A percentile compares a stretch with the other conserved stretches of the same genome.
These are phyloP conservation scores for Archips xylosteana DNA, from an alignment of 2,888 invertebrate species.

Conservation along the genomic window DNA sequence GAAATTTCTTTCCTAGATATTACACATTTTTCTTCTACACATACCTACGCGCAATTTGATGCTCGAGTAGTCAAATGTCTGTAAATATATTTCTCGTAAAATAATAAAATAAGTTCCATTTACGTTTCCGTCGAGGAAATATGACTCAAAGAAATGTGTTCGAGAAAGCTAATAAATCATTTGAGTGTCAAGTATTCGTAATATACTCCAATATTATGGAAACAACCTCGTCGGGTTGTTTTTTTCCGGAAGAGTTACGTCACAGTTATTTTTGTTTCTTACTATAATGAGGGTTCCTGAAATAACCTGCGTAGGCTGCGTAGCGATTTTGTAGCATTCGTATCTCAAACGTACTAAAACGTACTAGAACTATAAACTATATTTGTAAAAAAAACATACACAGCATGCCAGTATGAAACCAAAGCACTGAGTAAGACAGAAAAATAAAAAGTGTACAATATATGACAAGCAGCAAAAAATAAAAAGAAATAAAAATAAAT, in stretches of 20 bases:
- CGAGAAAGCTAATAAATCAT: constrained; percentile 41
- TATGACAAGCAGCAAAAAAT: no score
- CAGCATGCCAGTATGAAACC: no score
- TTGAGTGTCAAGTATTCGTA: constrained; percentile 40
- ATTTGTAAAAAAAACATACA: no score
- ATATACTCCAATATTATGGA: constrained; percentile 37
- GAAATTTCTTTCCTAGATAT: constrained; percentile 6
- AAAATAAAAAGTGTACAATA: no score
- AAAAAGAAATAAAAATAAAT: no score
- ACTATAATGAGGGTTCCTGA: not conserved
- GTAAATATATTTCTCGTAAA: constrained; percentile 32
- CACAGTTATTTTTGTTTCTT: not conserved
- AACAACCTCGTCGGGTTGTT: constrained; percentile 20
- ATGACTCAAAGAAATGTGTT: constrained; percentile 37
- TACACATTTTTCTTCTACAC: constrained; percentile 11
- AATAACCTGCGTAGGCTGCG: not conserved
- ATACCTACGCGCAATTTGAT: constrained; percentile 15
- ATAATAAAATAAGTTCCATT: constrained; percentile 38
- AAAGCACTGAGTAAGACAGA: no score
- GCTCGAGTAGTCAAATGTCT: constrained; percentile 25
- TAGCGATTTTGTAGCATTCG: not conserved
- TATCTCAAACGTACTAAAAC: not conserved
- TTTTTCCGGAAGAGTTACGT: constrained; percentile 21
- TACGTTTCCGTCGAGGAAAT: constrained; percentile 33
- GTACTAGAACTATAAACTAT: no score